phyloP scores from a whole-genome alignment of 2,888 invertebrate species.

The Hanleya hanleyi region DNA sequence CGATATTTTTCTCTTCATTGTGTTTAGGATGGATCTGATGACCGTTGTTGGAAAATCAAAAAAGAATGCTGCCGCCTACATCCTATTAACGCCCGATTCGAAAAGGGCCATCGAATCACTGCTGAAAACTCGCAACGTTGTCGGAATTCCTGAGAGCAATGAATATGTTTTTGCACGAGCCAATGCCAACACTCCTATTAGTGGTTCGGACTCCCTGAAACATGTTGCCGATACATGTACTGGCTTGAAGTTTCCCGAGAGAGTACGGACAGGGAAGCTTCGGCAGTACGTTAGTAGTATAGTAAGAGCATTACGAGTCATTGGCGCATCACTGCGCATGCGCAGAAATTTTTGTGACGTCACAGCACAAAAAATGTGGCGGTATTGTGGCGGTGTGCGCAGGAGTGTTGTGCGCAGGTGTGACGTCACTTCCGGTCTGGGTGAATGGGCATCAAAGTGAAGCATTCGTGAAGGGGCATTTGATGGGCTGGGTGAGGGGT shows the following conservation, averaged over 20 bases:
- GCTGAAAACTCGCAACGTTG: neutral
- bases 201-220: neutral
- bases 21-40: slow-evolving; percentile 24
- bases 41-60: slow-evolving; percentile 13
- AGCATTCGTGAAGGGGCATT: no score
- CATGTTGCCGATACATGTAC: neutral
- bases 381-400: no score
- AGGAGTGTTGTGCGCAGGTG: no score
- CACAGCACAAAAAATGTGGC: no score
- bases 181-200: neutral
- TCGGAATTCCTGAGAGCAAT: neutral
- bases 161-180: neutral
- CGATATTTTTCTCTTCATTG: no score
- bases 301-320: no score
- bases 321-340: no score
- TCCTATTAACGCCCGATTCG: slow-evolving; percentile 11
- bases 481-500: no score
- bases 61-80: slow-evolving; percentile 17
- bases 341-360: no score
- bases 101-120: neutral
- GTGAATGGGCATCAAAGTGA: no score
- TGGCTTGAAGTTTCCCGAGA: neutral
- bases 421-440: no score
- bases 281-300: no score
- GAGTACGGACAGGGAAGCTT: neutral